phyloP scores from a whole-genome alignment of 2,888 invertebrate genomes.

The Tachina lurida region DNA sequence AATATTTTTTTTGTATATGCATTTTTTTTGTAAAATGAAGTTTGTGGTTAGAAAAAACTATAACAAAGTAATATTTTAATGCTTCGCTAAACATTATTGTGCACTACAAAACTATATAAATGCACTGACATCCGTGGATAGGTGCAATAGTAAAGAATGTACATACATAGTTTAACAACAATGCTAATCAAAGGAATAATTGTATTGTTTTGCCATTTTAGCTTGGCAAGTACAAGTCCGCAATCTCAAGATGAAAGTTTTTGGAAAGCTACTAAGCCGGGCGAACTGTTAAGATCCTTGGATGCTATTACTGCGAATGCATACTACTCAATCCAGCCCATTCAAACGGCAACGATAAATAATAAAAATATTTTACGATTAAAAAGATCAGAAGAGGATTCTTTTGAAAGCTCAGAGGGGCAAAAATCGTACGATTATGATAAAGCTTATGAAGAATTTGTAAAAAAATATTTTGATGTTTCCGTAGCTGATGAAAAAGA shows the following conservation, averaged over 20 bases:
- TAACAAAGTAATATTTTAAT: constrained; percentile 48
- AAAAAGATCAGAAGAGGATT: constrained; percentile 33
- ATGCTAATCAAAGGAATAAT: constrained; percentile 40
- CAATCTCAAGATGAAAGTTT: constrained; percentile 14
- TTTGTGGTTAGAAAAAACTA: constrained; percentile 50
- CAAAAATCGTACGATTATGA: constrained; percentile 76
- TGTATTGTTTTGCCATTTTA: constrained; percentile 21
- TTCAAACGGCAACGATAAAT: neutral
- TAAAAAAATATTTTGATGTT: constrained; percentile 77
- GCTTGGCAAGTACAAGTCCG: neutral
- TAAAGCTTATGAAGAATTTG: constrained; percentile 80
- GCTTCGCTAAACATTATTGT: constrained; percentile 45
- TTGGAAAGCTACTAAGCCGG: constrained; percentile 56
- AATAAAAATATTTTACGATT: neutral
- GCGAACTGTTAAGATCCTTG: constrained; percentile 58
- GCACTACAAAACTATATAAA: constrained; percentile 40
- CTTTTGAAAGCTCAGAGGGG: constrained; percentile 26
- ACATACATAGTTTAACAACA: constrained; percentile 9
- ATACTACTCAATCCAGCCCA: constrained; percentile 4
- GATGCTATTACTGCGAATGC: constrained; percentile 29
- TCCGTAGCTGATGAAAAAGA: constrained; percentile 83
- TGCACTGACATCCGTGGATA: constrained; percentile 31
- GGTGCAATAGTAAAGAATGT: constrained; percentile 29
- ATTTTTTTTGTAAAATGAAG: constrained; percentile 3
- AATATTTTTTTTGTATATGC: neutral